These are phyloP conservation scores for Pollachius pollachius DNA, from an alignment of 2,113 vertebrate genomes.

Conservation along the genomic window DNA sequence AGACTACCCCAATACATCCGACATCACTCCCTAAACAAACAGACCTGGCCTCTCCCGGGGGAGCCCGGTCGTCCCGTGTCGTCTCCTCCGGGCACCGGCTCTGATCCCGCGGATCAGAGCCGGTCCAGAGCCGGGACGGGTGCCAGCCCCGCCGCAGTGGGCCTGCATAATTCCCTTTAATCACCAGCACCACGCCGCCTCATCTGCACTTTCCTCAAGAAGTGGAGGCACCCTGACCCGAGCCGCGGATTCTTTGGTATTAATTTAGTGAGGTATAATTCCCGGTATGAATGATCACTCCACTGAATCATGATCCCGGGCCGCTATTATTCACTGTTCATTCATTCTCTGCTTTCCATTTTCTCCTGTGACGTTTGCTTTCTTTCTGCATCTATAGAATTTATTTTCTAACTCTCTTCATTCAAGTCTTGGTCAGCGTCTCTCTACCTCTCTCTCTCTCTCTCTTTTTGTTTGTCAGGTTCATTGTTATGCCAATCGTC, in stretches of 20 bases:
- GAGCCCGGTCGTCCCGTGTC: constrained; percentile 15
- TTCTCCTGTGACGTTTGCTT: constrained; percentile 5
- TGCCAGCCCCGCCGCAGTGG: constrained; percentile 36
- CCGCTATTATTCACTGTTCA: background rate
- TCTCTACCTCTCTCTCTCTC: background rate
- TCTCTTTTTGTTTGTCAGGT: constrained; percentile 1
- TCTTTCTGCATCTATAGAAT: constrained; percentile 1
- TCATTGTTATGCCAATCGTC: background rate
- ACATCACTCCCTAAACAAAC: constrained; percentile 34
- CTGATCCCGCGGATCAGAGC: no score
- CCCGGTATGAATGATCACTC: no score
- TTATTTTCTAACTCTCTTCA: constrained; percentile 7
- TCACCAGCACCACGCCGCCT: constrained; percentile 45
- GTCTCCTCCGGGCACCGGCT: no score
- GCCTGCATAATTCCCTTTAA: constrained; percentile 63
- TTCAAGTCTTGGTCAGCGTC: background rate
- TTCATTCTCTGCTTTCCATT: background rate
- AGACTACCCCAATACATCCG: constrained; percentile 16
- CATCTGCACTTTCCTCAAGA: constrained; percentile 23
- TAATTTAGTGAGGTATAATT: no score
- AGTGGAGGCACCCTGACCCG: no score
- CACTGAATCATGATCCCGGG: no score
- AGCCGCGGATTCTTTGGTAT: no score
- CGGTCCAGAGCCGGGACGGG: no score
- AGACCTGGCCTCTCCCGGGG: constrained; percentile 24